Evolutionary conservation across 2,888 invertebrate genomes (phyloP).

Genomic region (Sesia bembeciformis): DNA sequence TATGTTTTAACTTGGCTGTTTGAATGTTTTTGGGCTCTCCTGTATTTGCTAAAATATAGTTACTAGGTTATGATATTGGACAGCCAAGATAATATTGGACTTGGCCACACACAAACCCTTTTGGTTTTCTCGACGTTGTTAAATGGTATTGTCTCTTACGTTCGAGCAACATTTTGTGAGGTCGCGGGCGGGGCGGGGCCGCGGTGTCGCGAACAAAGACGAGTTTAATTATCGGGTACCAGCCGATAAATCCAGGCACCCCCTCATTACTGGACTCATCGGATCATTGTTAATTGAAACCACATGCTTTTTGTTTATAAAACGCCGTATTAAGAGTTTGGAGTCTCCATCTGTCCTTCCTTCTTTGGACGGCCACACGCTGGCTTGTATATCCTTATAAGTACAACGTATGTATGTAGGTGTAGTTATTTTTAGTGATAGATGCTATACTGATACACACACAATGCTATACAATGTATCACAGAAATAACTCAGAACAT

Average conservation of each 20-base stretch:
- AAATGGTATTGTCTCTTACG: neutral
- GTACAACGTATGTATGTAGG: too few relatives aligned
- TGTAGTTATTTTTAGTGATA: too few relatives aligned
- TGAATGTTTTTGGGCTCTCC: too few relatives aligned
- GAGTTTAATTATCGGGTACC: constrained; percentile 67
- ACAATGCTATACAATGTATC: too few relatives aligned
- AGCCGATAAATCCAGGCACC: constrained; percentile 61
- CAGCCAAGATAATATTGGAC: too few relatives aligned
- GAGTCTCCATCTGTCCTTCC: constrained; percentile 1
- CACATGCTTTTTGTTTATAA: constrained; percentile 31
- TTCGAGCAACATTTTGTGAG: neutral
- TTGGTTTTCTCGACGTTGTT: neutral
- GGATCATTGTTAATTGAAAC: constrained; percentile 69
- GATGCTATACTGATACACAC: too few relatives aligned
- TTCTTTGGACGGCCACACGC: neutral
- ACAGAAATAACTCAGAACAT: too few relatives aligned
- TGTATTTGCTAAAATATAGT: too few relatives aligned
- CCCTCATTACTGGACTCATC: constrained; percentile 62
- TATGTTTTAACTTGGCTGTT: too few relatives aligned
- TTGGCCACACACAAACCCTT: neutral
- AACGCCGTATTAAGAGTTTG: neutral
- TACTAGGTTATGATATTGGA: too few relatives aligned
- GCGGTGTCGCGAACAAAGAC: constrained; percentile 40
- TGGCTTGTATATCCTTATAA: too few relatives aligned
- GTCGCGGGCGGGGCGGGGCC: constrained; percentile 15